These are phyloP conservation scores for Centrocercus urophasianus DNA, from an alignment of 2,113 vertebrate genomes.

Conservation along the genomic window DNA sequence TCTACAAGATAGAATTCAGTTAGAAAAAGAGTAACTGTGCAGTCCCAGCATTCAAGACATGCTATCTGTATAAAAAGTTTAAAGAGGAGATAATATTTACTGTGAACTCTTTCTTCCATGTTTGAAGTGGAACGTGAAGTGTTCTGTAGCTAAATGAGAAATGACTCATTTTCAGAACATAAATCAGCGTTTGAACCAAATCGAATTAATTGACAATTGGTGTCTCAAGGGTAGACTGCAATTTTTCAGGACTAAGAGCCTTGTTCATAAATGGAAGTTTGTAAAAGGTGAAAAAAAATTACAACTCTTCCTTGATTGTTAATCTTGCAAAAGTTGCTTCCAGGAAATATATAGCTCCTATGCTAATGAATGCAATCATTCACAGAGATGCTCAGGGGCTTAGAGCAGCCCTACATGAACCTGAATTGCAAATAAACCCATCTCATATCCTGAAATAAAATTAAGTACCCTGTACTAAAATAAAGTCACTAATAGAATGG, in stretches of 20 bases:
- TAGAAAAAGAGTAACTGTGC: neutral
- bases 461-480: neutral
- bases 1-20: neutral
- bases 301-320: neutral
- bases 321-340: neutral
- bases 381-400: neutral
- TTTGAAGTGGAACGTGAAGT: conserved; percentile 20
- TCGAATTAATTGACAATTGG: conserved; percentile 39
- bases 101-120: conserved; percentile 13
- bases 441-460: neutral
- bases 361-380: neutral
- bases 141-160: conserved; percentile 13
- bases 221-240: neutral
- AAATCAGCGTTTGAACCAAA: conserved; percentile 11
- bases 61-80: neutral
- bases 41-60: neutral
- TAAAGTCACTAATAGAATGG: neutral
- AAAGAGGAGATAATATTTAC: conserved; percentile 23
- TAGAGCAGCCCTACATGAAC: neutral
- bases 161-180: conserved; percentile 9
- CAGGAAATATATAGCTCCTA: neutral
- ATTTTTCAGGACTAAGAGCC: neutral
- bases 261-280: neutral
- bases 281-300: neutral
- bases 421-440: neutral